Evolutionary conservation across 1,140 invertebrate species (phyloP), one percentile per base, ranked within the genome.

Genomic region (Cydia strobilella): DNA sequence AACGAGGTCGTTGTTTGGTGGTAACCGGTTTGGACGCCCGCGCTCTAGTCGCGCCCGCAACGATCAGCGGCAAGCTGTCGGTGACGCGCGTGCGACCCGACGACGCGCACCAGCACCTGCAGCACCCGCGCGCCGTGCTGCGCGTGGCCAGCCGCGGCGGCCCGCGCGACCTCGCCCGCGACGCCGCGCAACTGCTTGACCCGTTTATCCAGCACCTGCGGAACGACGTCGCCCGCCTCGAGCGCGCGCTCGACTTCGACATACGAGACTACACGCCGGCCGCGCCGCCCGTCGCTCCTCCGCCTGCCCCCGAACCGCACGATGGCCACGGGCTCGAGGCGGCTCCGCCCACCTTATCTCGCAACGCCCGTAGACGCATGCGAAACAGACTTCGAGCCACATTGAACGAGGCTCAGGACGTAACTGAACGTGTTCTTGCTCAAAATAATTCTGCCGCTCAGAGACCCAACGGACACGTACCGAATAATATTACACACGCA

Each of bases 131-230:
- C 31, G 85, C 86, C 72, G 86, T 91, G 12, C 80, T 91, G 45
- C 86, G 89, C 48, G 86, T 91, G 31, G 90, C 90, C 35, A 90
- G 80, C 72, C 86, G 90, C 74, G 86, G 84, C 39, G 82, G 77
- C 72, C 75, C 76, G 10, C 79, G 81, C 31, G 80, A 80, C 72
- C 74, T 54, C 42, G 20, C 74, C 9, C 71, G 54, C 73, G 74
- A 73, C 20, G 73, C 39, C 9, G 75, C 45, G 3, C 72, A 15
- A 15, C 51, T 23, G 18, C 77, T 80, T 48, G 79, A 85, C 71
- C 66, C 85, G 0, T 84, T 83, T 66, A 86, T 86, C 66, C 76
- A 87, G 4, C 87, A 87, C 65, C 72, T 92, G 12, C 85, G 88
- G 25, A 83, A 87, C 66, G 83, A 88, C 48, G 87, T 90, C 1